Evolutionary conservation across 2,888 invertebrate species (phyloP).

Genomic region (Trachelus tabidus): DNA sequence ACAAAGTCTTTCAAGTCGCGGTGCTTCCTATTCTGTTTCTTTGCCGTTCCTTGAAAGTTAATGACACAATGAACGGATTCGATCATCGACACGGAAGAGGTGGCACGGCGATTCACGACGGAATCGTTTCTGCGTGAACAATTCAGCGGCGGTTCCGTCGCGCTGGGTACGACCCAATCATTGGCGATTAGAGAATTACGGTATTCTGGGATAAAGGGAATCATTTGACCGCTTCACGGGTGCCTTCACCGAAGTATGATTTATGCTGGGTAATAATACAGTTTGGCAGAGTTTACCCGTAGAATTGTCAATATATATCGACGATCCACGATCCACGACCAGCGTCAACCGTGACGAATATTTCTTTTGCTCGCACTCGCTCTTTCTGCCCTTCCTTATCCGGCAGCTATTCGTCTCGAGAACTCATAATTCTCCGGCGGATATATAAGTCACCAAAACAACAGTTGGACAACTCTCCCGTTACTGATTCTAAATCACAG

Average conservation of each 20-base stretch:
- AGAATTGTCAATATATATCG: not conserved
- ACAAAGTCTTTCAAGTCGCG: not conserved
- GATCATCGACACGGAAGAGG: not conserved
- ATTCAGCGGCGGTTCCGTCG: not conserved
- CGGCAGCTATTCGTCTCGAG: constrained; percentile 29
- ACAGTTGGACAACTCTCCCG: constrained; percentile 38
- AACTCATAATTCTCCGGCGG: constrained; percentile 35
- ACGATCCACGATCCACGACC: not conserved
- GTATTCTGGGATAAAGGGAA: not conserved
- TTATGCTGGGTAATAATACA: not conserved
- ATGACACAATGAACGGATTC: not conserved
- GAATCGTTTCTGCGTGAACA: not conserved
- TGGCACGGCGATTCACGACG: not conserved
- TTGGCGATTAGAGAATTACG: not conserved
- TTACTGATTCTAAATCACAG: constrained; percentile 36
- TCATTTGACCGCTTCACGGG: not conserved
- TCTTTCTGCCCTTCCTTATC: constrained; percentile 30
- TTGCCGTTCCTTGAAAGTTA: not conserved
- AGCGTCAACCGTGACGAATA: constrained; percentile 8
- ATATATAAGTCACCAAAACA: constrained; percentile 28
- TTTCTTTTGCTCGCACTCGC: constrained; percentile 29
- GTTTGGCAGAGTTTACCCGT: not conserved
- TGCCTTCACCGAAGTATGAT: not conserved
- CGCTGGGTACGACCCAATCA: not conserved
- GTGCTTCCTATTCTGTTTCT: not conserved